Base-by-base conservation (phyloP, 2,797 vertebrate genomes). In the Myiothlypis coronata region DNA sequence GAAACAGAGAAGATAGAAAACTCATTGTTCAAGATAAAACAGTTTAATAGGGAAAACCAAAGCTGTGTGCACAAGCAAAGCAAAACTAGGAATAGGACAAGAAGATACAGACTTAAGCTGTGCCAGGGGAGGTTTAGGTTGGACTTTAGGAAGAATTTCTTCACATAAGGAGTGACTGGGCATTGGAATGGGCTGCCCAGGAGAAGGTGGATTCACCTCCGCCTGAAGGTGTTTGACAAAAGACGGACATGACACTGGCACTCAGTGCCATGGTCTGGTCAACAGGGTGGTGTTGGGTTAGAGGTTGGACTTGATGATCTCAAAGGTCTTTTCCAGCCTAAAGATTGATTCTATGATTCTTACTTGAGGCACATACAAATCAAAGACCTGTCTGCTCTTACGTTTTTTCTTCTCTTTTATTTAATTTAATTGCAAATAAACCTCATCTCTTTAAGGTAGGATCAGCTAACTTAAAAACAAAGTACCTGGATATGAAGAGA, bases 391-490 rank as follows among this genome's bases (percentile, higher is more conserved):
- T 61, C 24, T 61, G 17, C 30, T 61, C 21, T 55, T 80, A 32
- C 2, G 11, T 34, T 72, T 61, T 63, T 11, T 46, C 21, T 78
- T 46, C 26, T 69, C 5, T 41, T 72, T 63, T 47, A 39, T 79
- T 89, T n/a, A 65, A 81, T 44, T 69, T 57, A 75, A 35, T 41
- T 80, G 22, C 55, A 77, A 87, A 34, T 77, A 90, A 88, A 85
- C 50, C 18, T 41, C 35, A 74, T 28, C 23, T 75, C 64, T 86
- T 35, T 35, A 47, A 43, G 18, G 4, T 49, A 19, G 23, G 12
- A 59, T 75, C 39, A 74, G 14, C 43, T 89, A 78, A 59, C 35
- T 41, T 86, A 49, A 80, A 95, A 91, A 56, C 23, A 63, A 94
- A 41, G 37, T 32, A 72, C 8, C 13, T 87, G 57, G 12, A 50